Evolutionary conservation across 2,797 vertebrate genomes (phyloP).

Genomic region (Sebastes wilsoni): DNA sequence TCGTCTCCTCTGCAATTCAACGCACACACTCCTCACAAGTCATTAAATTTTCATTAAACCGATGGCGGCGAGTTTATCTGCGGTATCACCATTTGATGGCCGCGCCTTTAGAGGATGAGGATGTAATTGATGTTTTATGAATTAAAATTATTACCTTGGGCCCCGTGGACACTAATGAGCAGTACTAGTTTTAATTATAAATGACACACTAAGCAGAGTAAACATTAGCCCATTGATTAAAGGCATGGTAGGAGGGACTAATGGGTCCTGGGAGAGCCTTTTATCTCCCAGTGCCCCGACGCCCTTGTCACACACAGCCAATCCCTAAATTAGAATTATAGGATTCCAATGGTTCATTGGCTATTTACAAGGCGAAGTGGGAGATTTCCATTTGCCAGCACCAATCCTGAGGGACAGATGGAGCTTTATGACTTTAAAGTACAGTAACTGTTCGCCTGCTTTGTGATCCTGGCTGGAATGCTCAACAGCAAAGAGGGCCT

Average conservation of each 20-base stretch:
- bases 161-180: slow-evolving; percentile 74
- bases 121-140: slow-evolving; percentile 79
- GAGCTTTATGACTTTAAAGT: slow-evolving; percentile 57
- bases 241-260: slow-evolving; percentile 76
- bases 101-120: slow-evolving; percentile 60
- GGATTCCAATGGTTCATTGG: slow-evolving; percentile 77
- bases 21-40: slow-evolving; percentile 30
- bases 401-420: slow-evolving; percentile 61
- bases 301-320: slow-evolving; percentile 78
- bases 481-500: slow-evolving; percentile 13
- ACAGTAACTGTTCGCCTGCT: slow-evolving; percentile 37
- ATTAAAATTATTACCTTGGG: slow-evolving; percentile 77
- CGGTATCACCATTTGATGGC: slow-evolving; percentile 53
- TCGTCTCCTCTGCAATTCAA: slow-evolving; percentile 35
- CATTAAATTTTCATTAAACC: slow-evolving; percentile 67
- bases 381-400: slow-evolving; percentile 69
- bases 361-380: slow-evolving; percentile 75
- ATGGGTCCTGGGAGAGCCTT: slow-evolving; percentile 79
- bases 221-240: slow-evolving; percentile 84
- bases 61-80: slow-evolving; percentile 52
- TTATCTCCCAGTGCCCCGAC: slow-evolving; percentile 73
- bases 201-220: slow-evolving; percentile 80
- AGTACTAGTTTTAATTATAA: slow-evolving; percentile 81
- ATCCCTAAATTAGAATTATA: slow-evolving; percentile 83
- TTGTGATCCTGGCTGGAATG: slow-evolving; percentile 15